Conservation (phyloP, 2,113 vertebrate species). For the Vireo altiloquus region DNA sequence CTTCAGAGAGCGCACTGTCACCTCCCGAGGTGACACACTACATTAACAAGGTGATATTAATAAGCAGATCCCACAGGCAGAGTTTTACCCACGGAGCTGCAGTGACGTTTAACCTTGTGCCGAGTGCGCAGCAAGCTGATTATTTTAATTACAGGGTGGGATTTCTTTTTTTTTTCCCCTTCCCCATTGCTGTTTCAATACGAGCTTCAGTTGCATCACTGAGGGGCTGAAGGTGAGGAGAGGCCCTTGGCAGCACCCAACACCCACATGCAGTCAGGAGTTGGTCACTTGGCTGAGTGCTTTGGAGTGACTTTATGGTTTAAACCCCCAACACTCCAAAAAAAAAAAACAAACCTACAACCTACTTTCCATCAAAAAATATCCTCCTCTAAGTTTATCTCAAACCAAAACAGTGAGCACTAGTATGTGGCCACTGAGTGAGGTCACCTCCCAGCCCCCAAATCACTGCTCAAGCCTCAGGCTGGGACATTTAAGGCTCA, state of each 20-base stretch:
- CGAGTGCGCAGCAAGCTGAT: not conserved
- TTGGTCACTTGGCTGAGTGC: not conserved
- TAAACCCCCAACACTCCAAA: no score
- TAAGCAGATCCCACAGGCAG: not conserved
- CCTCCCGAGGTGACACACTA: not conserved
- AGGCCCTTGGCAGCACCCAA: not conserved
- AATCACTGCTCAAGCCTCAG: not conserved
- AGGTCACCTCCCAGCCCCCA: not conserved
- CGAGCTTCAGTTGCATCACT: not conserved
- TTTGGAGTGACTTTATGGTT: no score
- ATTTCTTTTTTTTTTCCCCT: not conserved
- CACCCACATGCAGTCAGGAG: fast-evolving
- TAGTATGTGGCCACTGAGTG: not conserved
- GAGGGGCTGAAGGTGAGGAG: not conserved
- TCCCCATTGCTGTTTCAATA: not conserved
- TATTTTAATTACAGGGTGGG: not conserved
- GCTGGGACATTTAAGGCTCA: not conserved
- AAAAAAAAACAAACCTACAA: no score
- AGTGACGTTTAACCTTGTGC: not conserved
- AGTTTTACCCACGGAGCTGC: not conserved
- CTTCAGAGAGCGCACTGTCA: not conserved
- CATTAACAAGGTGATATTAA: not conserved
- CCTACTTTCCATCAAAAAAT: no score
- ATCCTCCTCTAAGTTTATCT: no score
- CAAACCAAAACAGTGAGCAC: no score